These are phyloP conservation scores for Chloroceryle aenea DNA, from an alignment of 2,113 vertebrate genomes.

Conservation along the genomic window DNA sequence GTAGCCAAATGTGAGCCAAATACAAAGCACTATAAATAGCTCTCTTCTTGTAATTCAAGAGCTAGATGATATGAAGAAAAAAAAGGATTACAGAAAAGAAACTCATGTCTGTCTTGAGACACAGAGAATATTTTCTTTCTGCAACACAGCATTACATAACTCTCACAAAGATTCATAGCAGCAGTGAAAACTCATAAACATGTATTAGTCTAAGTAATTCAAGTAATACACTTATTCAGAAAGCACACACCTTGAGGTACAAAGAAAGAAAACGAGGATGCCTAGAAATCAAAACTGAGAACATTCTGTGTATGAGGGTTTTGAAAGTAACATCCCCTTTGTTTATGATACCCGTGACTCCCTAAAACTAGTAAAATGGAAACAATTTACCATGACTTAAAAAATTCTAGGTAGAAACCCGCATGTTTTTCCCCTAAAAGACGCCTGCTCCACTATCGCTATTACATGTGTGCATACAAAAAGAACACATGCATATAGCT, in stretches of 20 bases:
- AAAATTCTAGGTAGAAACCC: background rate
- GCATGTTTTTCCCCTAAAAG: background rate
- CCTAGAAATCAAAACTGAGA: background rate
- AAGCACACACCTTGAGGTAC: background rate
- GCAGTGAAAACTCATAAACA: background rate
- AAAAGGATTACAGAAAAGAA: background rate
- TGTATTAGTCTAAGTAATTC: background rate
- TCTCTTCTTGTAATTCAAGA: background rate
- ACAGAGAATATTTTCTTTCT: background rate
- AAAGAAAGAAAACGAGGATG: background rate
- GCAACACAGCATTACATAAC: background rate
- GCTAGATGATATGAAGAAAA: background rate
- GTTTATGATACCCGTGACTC: background rate
- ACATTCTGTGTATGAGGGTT: background rate
- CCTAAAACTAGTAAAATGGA: background rate
- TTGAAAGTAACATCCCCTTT: background rate
- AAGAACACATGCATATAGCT: background rate
- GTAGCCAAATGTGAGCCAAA: background rate
- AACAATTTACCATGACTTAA: background rate
- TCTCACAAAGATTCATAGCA: background rate
- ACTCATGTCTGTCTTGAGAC: background rate
- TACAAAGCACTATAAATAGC: background rate
- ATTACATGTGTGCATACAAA: background rate
- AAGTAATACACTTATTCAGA: background rate
- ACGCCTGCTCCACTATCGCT: background rate